A percentile compares a stretch with the other conserved stretches of the same genome.
phyloP scores from a whole-genome alignment of 2,113 vertebrate genomes.

The Corythaeola cristata region DNA sequence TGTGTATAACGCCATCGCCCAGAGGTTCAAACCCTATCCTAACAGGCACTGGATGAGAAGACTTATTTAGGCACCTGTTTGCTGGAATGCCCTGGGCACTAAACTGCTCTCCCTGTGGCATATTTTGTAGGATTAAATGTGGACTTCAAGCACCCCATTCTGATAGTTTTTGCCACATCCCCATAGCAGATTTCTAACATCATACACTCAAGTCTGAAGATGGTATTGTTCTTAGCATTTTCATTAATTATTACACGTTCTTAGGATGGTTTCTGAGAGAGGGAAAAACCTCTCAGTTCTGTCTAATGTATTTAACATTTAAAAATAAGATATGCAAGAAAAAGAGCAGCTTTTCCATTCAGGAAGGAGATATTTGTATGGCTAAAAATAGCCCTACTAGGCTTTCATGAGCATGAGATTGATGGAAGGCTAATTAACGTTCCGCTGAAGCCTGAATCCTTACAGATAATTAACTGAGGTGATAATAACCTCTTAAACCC shows the following conservation, averaged over 20 bases:
- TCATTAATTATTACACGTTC: background rate
- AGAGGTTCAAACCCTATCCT: background rate
- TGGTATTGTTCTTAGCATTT: background rate
- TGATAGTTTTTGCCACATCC: background rate
- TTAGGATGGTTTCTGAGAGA: background rate
- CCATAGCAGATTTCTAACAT: background rate
- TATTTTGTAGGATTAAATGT: background rate
- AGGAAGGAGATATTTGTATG: background rate
- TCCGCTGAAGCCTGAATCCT: background rate
- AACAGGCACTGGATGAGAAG: background rate
- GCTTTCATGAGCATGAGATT: background rate
- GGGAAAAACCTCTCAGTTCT: background rate
- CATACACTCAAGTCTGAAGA: background rate
- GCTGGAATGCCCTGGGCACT: background rate
- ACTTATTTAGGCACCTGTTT: background rate
- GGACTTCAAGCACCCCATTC: background rate
- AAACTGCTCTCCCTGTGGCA: background rate
- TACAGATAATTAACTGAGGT: conserved; percentile 50
- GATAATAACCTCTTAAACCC: conserved; percentile 16
- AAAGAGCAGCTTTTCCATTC: background rate
- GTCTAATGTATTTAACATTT: background rate
- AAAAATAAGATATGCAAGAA: background rate
- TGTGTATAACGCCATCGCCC: rapidly evolving
- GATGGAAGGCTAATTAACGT: conserved; percentile 10
- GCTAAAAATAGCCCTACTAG: conserved; percentile 5